Conservation (phyloP, 1,140 invertebrate species). For the Eumeta japonica region DNA sequence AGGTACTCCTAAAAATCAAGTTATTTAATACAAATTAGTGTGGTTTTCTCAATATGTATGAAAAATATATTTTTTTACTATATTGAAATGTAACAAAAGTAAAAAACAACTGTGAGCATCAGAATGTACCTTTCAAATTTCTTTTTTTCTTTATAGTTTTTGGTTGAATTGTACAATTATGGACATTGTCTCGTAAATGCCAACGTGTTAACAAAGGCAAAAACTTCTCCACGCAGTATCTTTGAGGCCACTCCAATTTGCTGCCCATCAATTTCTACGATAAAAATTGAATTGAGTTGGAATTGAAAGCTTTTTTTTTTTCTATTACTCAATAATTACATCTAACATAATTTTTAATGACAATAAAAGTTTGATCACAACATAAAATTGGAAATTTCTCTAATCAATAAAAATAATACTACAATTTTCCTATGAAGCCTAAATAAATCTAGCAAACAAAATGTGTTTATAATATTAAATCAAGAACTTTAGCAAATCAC, state of each 20-base stretch:
- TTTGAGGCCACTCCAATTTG: constrained; percentile 71
- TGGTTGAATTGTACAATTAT: constrained; percentile 28
- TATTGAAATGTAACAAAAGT: constrained; percentile 4
- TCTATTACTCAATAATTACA: no score
- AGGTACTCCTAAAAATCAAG: constrained; percentile 52
- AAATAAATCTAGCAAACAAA: no score
- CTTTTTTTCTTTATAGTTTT: constrained; percentile 47
- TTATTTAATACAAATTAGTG: neutral
- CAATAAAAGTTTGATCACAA: no score
- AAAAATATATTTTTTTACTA: no score
- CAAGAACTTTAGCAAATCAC: no score
- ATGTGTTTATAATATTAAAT: no score
- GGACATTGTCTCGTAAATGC: constrained; percentile 35
- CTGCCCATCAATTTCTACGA: constrained; percentile 65
- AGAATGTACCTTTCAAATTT: constrained; percentile 54
- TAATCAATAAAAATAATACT: no score
- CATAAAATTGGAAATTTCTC: no score
- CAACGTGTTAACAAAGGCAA: constrained; percentile 70
- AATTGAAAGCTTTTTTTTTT: constrained; percentile 5
- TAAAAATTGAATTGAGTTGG: constrained; percentile 9
- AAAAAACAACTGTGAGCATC: constrained; percentile 1
- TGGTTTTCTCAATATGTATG: neutral
- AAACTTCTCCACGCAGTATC: constrained; percentile 76
- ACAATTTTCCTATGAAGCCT: no score
- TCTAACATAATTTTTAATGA: no score